A percentile compares a stretch with the other conserved stretches of the same genome.
Evolutionary conservation across 2,113 vertebrate species (phyloP).

Genomic region (Nematolebias whitei): DNA sequence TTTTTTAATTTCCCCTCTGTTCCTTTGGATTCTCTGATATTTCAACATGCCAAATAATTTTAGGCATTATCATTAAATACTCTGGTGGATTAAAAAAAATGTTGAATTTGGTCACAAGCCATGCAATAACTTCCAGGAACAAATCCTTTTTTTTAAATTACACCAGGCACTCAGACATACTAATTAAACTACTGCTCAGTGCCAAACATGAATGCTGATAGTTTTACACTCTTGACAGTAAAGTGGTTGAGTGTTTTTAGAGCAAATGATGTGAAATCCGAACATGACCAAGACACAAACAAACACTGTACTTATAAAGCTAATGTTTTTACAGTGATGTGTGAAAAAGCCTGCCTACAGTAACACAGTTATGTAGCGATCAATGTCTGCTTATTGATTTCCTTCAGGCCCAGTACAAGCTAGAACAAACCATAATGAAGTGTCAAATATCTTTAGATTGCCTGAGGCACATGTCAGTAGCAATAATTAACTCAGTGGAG

Average conservation of each 20-base stretch:
- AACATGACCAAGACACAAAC: slow-evolving; percentile 5
- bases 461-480: slow-evolving; percentile 60
- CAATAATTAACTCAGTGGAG: slow-evolving; percentile 58
- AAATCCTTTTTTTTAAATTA: slow-evolving; percentile 33
- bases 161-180: slow-evolving; percentile 27
- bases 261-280: slow-evolving; percentile 6
- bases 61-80: slow-evolving; percentile 28
- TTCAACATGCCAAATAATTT: slow-evolving; percentile 44
- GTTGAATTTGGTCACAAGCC: slow-evolving; percentile 42
- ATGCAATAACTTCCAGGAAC: slow-evolving; percentile 49
- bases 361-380: slow-evolving; percentile 58
- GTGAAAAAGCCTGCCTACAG: slow-evolving; percentile 34
- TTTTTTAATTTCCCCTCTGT: slow-evolving; percentile 18
- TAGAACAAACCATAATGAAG: slow-evolving; percentile 52
- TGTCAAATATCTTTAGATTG: slow-evolving; percentile 60
- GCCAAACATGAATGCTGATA: slow-evolving; percentile 38
- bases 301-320: slow-evolving; percentile 9
- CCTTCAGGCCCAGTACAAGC: slow-evolving; percentile 47
- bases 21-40: slow-evolving; percentile 14
- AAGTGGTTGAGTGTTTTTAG: slow-evolving; percentile 14
- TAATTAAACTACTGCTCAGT: slow-evolving; percentile 46
- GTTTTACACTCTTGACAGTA: slow-evolving; percentile 10
- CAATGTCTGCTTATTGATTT: slow-evolving; percentile 67
- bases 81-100: slow-evolving; percentile 22
- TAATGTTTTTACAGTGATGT: slow-evolving; percentile 22